Percentiles rank a stretch among this genome's conserved stretches.
Conservation (phyloP, 2,888 invertebrate genomes). For the Protophormia terraenovae region DNA sequence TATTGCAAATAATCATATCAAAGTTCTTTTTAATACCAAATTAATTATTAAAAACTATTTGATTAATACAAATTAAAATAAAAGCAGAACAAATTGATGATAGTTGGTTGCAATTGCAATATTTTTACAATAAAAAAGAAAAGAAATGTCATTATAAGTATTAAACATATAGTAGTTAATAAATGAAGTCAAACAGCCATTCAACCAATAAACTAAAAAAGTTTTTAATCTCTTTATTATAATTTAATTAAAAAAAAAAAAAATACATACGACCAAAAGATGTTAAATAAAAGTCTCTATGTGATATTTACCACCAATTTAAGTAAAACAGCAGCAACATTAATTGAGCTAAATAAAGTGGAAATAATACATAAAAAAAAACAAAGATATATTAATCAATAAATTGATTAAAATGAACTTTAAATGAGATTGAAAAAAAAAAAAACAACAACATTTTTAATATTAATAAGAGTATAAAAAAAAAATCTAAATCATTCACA, state of each 20-base stretch:
- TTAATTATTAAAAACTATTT: neutral
- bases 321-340: neutral
- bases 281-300: slow-evolving; percentile 16
- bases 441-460: neutral
- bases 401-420: neutral
- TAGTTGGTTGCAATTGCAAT: neutral
- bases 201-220: neutral
- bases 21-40: neutral
- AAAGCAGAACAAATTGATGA: neutral
- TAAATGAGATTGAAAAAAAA: neutral
- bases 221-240: slow-evolving; percentile 52
- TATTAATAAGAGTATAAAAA: neutral
- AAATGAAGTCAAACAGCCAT: neutral
- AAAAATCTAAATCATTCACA: slow-evolving; percentile 28
- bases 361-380: neutral
- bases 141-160: neutral
- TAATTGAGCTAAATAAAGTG: neutral
- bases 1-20: neutral
- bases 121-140: neutral
- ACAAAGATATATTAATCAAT: too few species aligned
- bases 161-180: too few species aligned
- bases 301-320: neutral
- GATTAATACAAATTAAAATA: neutral
- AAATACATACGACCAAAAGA: too few species aligned
- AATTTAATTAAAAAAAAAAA: slow-evolving; percentile 39